A percentile compares a stretch with the other conserved stretches of the same genome.
phyloP scores from a whole-genome alignment of 2,888 invertebrate genomes.

The Latheticus oryzae region DNA sequence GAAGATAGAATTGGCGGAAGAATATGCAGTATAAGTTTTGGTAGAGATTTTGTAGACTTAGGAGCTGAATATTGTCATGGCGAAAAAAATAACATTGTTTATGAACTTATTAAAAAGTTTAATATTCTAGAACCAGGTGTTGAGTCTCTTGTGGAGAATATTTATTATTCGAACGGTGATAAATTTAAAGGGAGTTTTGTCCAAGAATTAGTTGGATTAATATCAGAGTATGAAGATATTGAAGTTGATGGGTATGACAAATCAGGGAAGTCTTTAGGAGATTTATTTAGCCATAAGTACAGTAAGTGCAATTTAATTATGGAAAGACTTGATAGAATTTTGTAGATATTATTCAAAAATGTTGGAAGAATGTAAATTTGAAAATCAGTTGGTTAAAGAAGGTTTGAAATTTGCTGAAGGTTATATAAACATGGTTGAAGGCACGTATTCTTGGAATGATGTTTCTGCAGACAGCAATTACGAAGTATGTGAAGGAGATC shows the following conservation, averaged over 20 bases:
- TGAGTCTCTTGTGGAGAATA: background rate
- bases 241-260: background rate
- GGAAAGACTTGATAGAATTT: too few relatives aligned
- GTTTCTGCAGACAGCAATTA: background rate
- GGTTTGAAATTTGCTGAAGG: constrained; percentile 37
- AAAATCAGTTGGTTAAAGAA: constrained; percentile 41
- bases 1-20: constrained; percentile 53
- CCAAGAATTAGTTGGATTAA: background rate
- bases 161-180: constrained; percentile 37
- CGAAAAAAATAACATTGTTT: constrained; percentile 51
- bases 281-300: constrained; percentile 1
- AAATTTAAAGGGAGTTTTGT: constrained; percentile 11
- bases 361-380: too few relatives aligned
- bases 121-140: constrained; percentile 27
- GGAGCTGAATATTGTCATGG: constrained; percentile 55
- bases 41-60: constrained; percentile 48
- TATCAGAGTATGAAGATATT: background rate
- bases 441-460: constrained; percentile 18
- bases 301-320: background rate
- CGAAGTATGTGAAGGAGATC: constrained; percentile 8
- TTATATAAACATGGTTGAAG: constrained; percentile 3
- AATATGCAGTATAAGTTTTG: constrained; percentile 47
- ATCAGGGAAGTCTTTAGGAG: constrained; percentile 1
- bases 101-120: constrained; percentile 44
- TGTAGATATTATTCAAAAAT: too few relatives aligned